Evolutionary conservation across 2,113 vertebrate species (phyloP), one percentile per base, ranked within the genome.

Genomic region (Bufo gargarizans): DNA sequence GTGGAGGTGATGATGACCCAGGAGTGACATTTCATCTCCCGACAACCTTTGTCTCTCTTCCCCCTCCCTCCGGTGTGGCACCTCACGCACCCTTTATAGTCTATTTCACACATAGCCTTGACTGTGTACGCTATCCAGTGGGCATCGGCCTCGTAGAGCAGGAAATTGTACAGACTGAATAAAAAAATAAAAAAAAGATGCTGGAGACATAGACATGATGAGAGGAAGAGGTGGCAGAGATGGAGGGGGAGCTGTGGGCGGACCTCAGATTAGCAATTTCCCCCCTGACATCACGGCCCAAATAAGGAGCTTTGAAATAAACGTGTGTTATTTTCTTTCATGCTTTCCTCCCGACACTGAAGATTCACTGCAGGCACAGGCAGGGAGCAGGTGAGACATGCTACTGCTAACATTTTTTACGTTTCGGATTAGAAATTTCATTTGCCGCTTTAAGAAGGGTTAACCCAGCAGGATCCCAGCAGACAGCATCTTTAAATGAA

Each of bases 251-350:
- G 90, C 93, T 94, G 92, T 94, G 94, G 95, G 95, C 89, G 94
- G 94, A 77, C 93, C 94, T 77, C 92, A 86, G 81, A 94, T 91
- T 94, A 93, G 92, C 94, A 94, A 96, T 96, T 96, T 95, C 94
- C 93, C 93, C 87, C 95, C 94, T 97, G 92, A 97, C 95, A 96
- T 97, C 96, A 96, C 95, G 96, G 95, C 95, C 96, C 96, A 97
- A 96, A 97, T 96, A 96, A 96, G 96, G 95, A 96, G 94, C 93
- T 96, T 93, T 93, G 92, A 93, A 96, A 93, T 92, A 88, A 90
- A 89, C 89, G 90, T 92, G 90, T 92, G 88, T 91, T 89, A 81
- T 79, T 91, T 91, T 92, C 88, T 88, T 89, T 91, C 87, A 87
- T 90, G 89, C 90, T 87, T 89, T 84, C 33, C 69, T 92, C 89